Conservation (phyloP, 1,140 invertebrate genomes). For the Leguminivora glycinivorella region DNA sequence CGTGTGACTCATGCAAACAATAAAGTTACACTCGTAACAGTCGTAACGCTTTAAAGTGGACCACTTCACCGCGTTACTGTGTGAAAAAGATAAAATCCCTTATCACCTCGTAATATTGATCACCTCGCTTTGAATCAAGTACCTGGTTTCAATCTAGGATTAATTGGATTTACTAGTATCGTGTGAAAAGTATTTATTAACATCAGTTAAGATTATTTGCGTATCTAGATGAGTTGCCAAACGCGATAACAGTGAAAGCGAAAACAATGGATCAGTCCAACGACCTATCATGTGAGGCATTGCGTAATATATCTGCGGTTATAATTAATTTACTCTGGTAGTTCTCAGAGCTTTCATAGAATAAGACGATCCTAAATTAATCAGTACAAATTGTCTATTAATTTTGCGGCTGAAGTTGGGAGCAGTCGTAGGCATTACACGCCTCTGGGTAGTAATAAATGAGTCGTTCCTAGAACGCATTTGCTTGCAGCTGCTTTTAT, state of each 20-base stretch:
- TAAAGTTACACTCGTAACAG: constrained; percentile 28
- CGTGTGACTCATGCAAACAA: constrained; percentile 39
- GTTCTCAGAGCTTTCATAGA: background rate
- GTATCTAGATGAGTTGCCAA: constrained; percentile 47
- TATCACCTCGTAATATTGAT: background rate
- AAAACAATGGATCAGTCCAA: constrained; percentile 46
- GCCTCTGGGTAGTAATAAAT: background rate
- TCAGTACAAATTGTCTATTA: constrained; percentile 17
- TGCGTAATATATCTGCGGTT: constrained; percentile 19
- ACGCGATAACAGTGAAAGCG: constrained; percentile 31
- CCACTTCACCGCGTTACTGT: constrained; percentile 8
- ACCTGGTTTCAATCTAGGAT: background rate
- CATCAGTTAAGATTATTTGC: constrained; percentile 20
- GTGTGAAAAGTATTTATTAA: background rate
- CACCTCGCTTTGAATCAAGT: no score
- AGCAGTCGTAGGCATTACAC: constrained; percentile 7
- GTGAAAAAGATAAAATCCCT: background rate
- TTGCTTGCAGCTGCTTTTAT: constrained; percentile 23
- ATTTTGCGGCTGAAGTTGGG: constrained; percentile 2
- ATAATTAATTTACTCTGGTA: constrained; percentile 15
- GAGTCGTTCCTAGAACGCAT: constrained; percentile 3
- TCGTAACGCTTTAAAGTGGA: constrained; percentile 15
- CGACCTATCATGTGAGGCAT: constrained; percentile 37
- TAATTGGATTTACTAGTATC: background rate
- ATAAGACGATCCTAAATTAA: constrained; percentile 3